Evolutionary conservation across 2,113 vertebrate species (phyloP).

Genomic region (Noturus placidus): DNA sequence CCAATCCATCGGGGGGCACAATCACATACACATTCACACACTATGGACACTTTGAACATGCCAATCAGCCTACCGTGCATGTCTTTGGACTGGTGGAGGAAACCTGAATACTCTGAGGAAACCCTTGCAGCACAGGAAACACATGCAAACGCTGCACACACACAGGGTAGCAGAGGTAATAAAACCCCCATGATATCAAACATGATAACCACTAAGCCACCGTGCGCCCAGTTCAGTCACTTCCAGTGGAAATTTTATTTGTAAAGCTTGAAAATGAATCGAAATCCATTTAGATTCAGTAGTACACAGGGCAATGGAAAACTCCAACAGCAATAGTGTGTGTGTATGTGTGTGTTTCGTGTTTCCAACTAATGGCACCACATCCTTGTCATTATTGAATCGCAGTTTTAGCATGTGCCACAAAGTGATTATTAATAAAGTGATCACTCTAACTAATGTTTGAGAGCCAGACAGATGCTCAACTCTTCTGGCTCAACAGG

Average conservation of each 20-base stretch:
- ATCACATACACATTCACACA: too few relatives aligned
- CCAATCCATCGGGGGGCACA: too few relatives aligned
- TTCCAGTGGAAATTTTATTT: not conserved
- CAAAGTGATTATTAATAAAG: conserved; percentile 40
- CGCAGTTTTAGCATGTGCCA: conserved; percentile 18
- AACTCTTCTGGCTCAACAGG: conserved; percentile 30
- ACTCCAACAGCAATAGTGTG: not conserved
- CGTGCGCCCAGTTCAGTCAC: not conserved
- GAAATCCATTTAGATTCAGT: not conserved
- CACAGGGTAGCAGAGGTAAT: too few relatives aligned
- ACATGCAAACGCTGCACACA: too few relatives aligned
- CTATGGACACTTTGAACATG: too few relatives aligned
- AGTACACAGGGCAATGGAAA: not conserved
- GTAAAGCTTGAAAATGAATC: not conserved
- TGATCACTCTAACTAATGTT: conserved; percentile 30
- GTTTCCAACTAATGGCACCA: conserved; percentile 2
- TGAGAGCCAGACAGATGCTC: conserved; percentile 28
- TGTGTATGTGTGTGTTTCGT: not conserved
- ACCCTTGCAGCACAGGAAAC: too few relatives aligned
- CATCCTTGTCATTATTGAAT: conserved; percentile 20
- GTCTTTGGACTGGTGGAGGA: too few relatives aligned
- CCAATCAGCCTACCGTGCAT: too few relatives aligned
- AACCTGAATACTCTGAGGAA: too few relatives aligned
- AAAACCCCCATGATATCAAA: too few relatives aligned
- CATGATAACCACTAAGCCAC: too few relatives aligned